Evolutionary conservation across 37 sponge, comb jelly and placozoan species (phyloP).

Genomic region (Axinella damicornis): DNA sequence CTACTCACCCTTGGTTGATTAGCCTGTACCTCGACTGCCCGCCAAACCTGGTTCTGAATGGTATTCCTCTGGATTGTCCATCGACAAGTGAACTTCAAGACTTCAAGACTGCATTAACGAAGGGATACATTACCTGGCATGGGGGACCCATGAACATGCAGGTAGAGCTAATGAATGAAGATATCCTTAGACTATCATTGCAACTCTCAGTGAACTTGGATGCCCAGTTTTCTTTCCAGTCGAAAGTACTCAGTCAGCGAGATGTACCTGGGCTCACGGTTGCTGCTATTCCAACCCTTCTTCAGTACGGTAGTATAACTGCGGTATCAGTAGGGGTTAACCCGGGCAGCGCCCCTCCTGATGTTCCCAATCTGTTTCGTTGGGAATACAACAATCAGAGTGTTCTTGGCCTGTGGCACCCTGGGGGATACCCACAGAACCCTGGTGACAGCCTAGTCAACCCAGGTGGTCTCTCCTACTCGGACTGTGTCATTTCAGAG

Average conservation of each 20-base stretch:
- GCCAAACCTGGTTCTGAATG: slow-evolving; percentile 60
- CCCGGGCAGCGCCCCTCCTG: slow-evolving; percentile 71
- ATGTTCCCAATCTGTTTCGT: slow-evolving; percentile 63
- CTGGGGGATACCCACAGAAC: slow-evolving; percentile 75
- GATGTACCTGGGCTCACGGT: slow-evolving; percentile 71
- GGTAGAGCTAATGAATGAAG: slow-evolving; percentile 59
- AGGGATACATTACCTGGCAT: slow-evolving; percentile 60
- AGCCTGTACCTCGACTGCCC: slow-evolving; percentile 80
- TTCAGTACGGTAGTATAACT: slow-evolving; percentile 7
- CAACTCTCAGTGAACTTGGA: slow-evolving; percentile 10
- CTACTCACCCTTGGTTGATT: slow-evolving; percentile 62
- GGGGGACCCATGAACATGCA: slow-evolving; percentile 83
- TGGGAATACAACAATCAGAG: slow-evolving; percentile 30
- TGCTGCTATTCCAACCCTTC: slow-evolving; percentile 15
- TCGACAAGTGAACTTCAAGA: slow-evolving; percentile 12
- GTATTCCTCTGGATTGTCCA: slow-evolving; percentile 49
- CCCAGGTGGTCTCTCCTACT: slow-evolving; percentile 61
- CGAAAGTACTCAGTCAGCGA: slow-evolving; percentile 53
- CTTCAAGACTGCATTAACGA: slow-evolving; percentile 14
- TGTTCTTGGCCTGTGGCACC: slow-evolving; percentile 75
- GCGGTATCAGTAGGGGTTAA: slow-evolving; percentile 81
- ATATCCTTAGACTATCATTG: slow-evolving; percentile 30
- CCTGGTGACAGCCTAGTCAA: slow-evolving; percentile 43
- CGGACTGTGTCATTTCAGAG: slow-evolving; percentile 30
- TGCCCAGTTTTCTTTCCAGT: background rate